Base-by-base conservation (phyloP, 2,797 vertebrate genomes). In the Crax fasciolata region DNA sequence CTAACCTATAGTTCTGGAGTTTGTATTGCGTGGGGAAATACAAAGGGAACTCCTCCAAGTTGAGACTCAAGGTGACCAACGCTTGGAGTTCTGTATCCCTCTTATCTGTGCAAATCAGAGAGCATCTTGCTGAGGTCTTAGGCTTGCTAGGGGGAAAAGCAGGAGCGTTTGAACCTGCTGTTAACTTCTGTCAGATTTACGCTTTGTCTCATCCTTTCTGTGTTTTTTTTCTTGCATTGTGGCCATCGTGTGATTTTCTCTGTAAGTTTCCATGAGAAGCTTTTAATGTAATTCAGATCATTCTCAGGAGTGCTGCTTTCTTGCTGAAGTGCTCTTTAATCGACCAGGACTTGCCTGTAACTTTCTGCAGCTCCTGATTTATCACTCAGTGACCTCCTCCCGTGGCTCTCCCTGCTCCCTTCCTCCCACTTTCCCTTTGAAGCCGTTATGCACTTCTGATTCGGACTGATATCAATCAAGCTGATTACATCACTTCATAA, bases 321-420 rank as follows among this genome's bases (percentile, higher is more conserved):
- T 76, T 24, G 8, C 59, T 49, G 44, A 57, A 82, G 48, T 58
- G 5, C 38, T 83, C 58, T 91, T 85, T 92, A 91, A 86, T 81
- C 35, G 92, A 62, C 81, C 59, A 21, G 8, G 35, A 18, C 59
- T 35, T 81, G 9, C 80, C 90, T 24, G 59, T 3, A 57, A 48
- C 89, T 80, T 58, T 57, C 93, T 52, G 74, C 72, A 62, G 12
- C 59, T 59, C 28, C 65, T 86, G 89, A 89, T 94, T 92, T 93
- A 76, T 20, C 15, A 55, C 49, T 25, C 67, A 54, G 28, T 54
- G 44, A 46, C 38, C 62, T 91, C 81, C 84, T 72, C 63, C 0
- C 38, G 16, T 10, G 46, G 7, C 32, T 13, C 57, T 78, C 63
- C 68, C 68, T 58, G 17, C 77, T 43, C 15, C 51, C 62, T 55